Evolutionary conservation across 2,113 vertebrate species (phyloP).

Genomic region (Ifrita kowaldi): DNA sequence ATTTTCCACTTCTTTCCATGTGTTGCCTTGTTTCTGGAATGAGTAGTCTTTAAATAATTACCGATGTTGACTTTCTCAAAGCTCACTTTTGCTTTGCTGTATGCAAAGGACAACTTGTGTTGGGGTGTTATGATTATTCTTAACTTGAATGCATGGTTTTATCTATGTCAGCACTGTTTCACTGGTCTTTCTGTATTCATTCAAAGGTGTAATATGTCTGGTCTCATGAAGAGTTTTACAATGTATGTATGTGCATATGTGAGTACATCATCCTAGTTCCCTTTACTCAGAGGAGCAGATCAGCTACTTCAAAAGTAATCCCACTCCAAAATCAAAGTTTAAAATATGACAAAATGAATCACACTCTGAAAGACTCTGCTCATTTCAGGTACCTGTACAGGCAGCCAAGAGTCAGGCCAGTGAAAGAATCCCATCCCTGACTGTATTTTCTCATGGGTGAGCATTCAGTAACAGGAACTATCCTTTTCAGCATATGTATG

Average conservation of each 20-base stretch:
- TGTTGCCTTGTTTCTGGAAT: background rate
- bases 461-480: background rate
- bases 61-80: background rate
- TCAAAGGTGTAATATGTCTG: background rate
- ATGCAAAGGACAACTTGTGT: background rate
- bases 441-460: background rate
- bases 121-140: background rate
- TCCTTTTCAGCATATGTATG: background rate
- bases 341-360: background rate
- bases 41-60: background rate
- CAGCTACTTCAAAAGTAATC: background rate
- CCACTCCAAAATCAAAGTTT: background rate
- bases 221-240: background rate
- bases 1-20: background rate
- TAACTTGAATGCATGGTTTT: background rate
- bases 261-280: background rate
- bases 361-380: background rate
- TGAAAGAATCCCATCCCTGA: background rate
- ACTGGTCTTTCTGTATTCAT: background rate
- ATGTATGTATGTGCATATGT: background rate
- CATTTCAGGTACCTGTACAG: background rate
- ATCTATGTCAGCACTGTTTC: background rate
- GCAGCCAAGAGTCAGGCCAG: background rate
- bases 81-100: background rate
- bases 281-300: background rate